Conservation (phyloP, 2,888 invertebrate species). For the Crossocerus cetratus region DNA sequence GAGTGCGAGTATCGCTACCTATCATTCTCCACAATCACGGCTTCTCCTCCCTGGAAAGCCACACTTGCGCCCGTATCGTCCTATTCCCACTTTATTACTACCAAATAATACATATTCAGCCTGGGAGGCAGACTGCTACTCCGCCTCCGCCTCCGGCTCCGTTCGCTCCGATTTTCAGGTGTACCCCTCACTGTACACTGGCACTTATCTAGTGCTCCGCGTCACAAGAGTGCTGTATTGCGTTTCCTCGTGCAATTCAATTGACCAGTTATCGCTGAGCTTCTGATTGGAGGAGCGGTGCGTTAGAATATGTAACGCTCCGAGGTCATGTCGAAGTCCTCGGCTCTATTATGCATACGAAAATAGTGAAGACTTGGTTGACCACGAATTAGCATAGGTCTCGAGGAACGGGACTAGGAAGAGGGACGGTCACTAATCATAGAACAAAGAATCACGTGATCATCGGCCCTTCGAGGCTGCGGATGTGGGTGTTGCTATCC, state of each 20-base stretch:
- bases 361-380: too few relatives aligned
- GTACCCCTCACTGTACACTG: too few relatives aligned
- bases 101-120: too few relatives aligned
- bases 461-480: conserved; percentile 24
- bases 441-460: conserved; percentile 22
- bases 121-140: too few relatives aligned
- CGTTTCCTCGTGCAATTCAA: too few relatives aligned
- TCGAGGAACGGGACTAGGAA: background rate
- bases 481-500: conserved; percentile 40
- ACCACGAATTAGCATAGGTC: background rate
- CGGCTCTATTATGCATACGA: too few relatives aligned
- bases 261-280: background rate
- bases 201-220: too few relatives aligned
- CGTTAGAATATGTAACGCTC: conserved; percentile 5
- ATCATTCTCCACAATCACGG: too few relatives aligned
- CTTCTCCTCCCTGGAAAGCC: conserved; percentile 4
- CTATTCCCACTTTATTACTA: background rate
- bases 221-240: too few relatives aligned
- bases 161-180: too few relatives aligned
- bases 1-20: too few relatives aligned
- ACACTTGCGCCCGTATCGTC: conserved; percentile 43
- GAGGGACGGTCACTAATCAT: conserved; percentile 18
- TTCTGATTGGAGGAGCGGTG: conserved; percentile 5
- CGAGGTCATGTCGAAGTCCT: background rate
- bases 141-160: too few relatives aligned